These are phyloP conservation scores for Drosophila helvetica DNA, from an alignment of 2,888 invertebrate species.

Conservation along the genomic window DNA sequence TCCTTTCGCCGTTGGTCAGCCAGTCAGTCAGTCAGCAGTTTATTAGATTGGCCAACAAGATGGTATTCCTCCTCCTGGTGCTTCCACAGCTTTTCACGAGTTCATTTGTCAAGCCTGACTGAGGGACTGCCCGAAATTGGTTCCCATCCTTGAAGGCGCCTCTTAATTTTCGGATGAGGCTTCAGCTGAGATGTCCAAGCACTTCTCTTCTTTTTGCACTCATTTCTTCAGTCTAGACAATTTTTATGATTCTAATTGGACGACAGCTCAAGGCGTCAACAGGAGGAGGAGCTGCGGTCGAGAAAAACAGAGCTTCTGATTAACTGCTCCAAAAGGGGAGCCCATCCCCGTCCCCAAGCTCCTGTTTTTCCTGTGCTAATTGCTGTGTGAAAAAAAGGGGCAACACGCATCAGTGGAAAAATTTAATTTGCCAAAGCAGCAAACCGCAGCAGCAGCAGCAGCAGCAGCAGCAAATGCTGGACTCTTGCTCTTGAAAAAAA, in stretches of 20 bases:
- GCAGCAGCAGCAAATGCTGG: conserved; percentile 14
- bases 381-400: conserved; percentile 44
- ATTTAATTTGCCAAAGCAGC: conserved; percentile 54
- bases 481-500: conserved; percentile 33
- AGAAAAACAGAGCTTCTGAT: conserved; percentile 13
- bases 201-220: neutral
- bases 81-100: conserved; percentile 12
- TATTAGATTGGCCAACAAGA: conserved; percentile 72
- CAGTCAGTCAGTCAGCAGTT: conserved; percentile 63
- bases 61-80: conserved; percentile 1
- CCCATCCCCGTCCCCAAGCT: neutral
- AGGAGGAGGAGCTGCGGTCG: neutral
- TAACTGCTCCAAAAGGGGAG: conserved; percentile 11
- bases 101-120: conserved; percentile 48
- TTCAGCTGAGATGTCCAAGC: neutral
- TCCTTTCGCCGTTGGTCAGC: conserved; percentile 38
- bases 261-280: conserved; percentile 27
- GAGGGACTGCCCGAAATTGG: conserved; percentile 28
- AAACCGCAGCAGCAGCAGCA: conserved; percentile 27
- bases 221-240: conserved; percentile 64
- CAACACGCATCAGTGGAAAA: conserved; percentile 41
- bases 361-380: conserved; percentile 54
- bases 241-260: conserved; percentile 61
- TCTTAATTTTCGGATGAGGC: neutral
- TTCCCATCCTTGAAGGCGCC: conserved; percentile 28